Evolutionary conservation across 2,113 vertebrate genomes (phyloP).

Genomic region (Anguilla rostrata): DNA sequence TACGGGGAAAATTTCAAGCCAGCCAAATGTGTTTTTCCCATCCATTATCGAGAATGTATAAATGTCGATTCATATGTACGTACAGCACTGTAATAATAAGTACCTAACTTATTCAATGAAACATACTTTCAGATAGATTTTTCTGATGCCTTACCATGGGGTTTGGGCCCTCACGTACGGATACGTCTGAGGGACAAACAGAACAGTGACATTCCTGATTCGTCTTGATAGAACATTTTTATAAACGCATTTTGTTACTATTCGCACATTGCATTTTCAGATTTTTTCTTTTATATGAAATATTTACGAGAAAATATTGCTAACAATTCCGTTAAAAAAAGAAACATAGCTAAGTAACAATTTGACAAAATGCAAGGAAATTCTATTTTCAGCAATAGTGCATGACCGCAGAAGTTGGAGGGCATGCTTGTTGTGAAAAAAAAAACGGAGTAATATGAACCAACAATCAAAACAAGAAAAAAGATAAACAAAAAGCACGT

Average conservation of each 20-base stretch:
- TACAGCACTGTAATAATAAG: not conserved
- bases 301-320: too few species aligned
- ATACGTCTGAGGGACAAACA: not conserved
- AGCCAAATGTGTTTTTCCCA: not conserved
- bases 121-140: not conserved
- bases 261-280: too few species aligned
- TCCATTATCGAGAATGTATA: not conserved
- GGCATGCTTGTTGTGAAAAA: not conserved
- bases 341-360: not conserved
- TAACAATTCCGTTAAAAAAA: not conserved
- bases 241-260: too few species aligned
- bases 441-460: not conserved
- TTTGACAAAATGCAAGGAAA: not conserved
- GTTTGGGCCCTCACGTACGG: not conserved
- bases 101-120: not conserved
- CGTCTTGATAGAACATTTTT: too few species aligned
- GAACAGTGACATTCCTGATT: not conserved
- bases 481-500: not conserved
- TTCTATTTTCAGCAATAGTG: not conserved
- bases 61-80: not conserved
- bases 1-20: not conserved
- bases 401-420: not conserved
- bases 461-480: not conserved
- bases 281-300: too few species aligned
- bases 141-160: not conserved